Evolutionary conservation across 2,888 invertebrate species (phyloP), one percentile per base, ranked within the genome.

Genomic region (Heliconius ismenius): DNA sequence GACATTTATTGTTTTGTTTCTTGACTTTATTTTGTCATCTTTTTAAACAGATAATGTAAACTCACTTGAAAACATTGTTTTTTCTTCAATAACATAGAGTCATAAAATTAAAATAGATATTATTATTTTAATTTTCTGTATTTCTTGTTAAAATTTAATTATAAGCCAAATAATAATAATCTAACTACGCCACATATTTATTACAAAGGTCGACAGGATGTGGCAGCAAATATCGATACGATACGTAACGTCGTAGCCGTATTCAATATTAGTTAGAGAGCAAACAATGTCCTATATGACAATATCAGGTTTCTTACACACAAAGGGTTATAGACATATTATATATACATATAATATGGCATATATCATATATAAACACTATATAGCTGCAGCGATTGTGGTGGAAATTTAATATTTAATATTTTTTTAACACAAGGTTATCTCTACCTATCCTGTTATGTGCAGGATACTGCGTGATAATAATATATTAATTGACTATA

Each of bases 211-310:
- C 21, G 36, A 21, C 10, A 36, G 36, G 32, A 36, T n/a, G 13
- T 58, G 10, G 11, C 4, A 36, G 36, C 28, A 11, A 65, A 65
- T 65, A n/a, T 4, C 21, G 49, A 49, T 49, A 65, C 36, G 21
- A 49, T 49, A 64, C 36, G 21, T n/a, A 18, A 36, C 4, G 32
- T 21, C n/a, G 64, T 21, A n/a, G 32, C 36, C 10, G 32, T 32
- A 36, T 64, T 64, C 36, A 36, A 36, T 36, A 36, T 36, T 36
- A 36, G 36, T 10, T 36, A 39, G 21, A n/a, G 21, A n/a, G 64
- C 32, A 65, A 65, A 65, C 64, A 65, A n/a, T 65, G 21, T 32
- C 64, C 21, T 4, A 36, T 65, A 36, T 65, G 64, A 65, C 64
- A 65, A 65, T 32, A 65, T 65, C 36, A 36, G 36, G n/a, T 65